These are phyloP conservation scores for Hyles euphorbiae DNA, from an alignment of 1,140 invertebrate species.

Conservation along the genomic window DNA sequence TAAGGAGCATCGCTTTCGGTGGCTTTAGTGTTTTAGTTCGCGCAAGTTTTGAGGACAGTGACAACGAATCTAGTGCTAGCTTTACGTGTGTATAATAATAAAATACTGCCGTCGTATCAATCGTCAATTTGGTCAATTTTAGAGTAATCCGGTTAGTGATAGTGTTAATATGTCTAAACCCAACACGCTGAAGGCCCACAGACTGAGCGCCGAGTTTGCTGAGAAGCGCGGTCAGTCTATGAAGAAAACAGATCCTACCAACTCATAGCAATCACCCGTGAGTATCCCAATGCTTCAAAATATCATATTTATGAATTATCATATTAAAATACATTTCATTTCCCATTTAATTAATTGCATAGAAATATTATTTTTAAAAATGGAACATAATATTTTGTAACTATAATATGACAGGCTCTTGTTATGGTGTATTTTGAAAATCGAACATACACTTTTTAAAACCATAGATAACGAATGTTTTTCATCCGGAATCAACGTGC, in stretches of 20 bases:
- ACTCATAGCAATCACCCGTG: constrained; percentile 68
- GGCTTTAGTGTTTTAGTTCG: constrained; percentile 23
- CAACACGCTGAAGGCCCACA: constrained; percentile 64
- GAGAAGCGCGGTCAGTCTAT: constrained; percentile 57
- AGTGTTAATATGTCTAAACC: constrained; percentile 64
- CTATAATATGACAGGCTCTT: background rate
- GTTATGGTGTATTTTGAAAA: background rate
- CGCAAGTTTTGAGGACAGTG: constrained; percentile 19
- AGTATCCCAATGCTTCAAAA: constrained; percentile 30
- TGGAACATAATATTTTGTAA: background rate
- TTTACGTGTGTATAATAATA: constrained; percentile 23
- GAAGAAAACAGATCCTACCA: constrained; percentile 61
- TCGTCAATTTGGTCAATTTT: constrained; percentile 29
- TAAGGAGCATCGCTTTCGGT: constrained; percentile 36
- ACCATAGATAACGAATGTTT: background rate
- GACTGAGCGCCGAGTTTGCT: constrained; percentile 65
- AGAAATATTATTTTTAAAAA: background rate
- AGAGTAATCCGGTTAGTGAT: constrained; percentile 26
- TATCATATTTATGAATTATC: background rate
- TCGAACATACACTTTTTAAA: background rate
- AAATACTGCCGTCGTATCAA: constrained; percentile 21
- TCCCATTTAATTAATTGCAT: background rate
- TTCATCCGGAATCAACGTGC: background rate
- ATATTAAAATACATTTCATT: background rate
- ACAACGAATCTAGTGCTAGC: constrained; percentile 49